phyloP scores from a whole-genome alignment of 2,113 vertebrate genomes.

The Chloebia gouldiae region DNA sequence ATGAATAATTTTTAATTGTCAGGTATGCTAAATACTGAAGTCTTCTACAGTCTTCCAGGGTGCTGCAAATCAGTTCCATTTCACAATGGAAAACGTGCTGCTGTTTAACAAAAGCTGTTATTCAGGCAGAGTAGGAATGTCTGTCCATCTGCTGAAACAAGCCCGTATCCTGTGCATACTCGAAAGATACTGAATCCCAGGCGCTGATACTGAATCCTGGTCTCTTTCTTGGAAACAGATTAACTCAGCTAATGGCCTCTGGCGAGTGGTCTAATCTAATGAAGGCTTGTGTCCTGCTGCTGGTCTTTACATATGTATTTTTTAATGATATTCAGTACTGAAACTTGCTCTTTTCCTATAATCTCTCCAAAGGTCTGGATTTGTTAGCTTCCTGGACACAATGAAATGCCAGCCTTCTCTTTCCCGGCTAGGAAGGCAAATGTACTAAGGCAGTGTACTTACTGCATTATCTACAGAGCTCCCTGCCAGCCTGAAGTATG shows the following conservation, averaged over 20 bases:
- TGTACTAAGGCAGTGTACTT: neutral
- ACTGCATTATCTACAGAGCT: neutral
- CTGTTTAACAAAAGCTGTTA: neutral
- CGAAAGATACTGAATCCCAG: neutral
- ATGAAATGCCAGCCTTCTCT: neutral
- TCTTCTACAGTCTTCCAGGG: neutral
- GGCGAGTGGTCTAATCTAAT: neutral
- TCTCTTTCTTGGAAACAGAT: neutral
- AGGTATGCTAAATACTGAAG: neutral
- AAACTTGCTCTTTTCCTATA: neutral
- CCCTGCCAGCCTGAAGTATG: neutral
- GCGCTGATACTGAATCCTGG: neutral
- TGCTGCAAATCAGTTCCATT: neutral
- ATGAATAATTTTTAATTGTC: neutral
- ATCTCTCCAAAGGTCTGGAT: neutral
- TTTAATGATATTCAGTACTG: neutral
- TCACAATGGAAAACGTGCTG: neutral
- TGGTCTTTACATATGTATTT: neutral
- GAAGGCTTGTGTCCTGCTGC: neutral
- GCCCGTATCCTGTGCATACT: neutral
- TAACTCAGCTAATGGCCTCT: neutral
- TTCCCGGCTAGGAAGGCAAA: neutral
- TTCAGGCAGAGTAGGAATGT: neutral
- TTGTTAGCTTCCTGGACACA: neutral
- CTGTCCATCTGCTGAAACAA: neutral